A percentile compares a stretch with the other conserved stretches of the same genome.
phyloP scores from a whole-genome alignment of 1,140 invertebrate genomes.

The Matsumurasca onukii region DNA sequence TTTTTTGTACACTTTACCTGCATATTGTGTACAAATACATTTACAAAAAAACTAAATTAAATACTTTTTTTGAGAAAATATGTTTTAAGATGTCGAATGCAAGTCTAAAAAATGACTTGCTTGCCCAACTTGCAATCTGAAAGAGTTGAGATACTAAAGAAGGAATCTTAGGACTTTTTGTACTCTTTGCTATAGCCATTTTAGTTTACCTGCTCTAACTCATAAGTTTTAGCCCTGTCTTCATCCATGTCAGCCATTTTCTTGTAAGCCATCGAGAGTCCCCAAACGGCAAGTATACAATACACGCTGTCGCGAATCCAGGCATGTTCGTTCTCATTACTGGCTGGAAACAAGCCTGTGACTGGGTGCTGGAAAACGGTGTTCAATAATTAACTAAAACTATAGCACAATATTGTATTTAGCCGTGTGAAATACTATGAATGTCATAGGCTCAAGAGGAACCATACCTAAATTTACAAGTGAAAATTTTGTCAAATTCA shows the following conservation, averaged over 20 bases:
- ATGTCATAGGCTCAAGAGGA: background rate
- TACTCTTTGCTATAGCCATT: too few species aligned
- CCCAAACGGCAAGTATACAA: constrained; percentile 96
- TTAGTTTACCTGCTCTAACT: constrained; percentile 85
- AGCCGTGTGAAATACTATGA: constrained; percentile 1
- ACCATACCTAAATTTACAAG: constrained; percentile 7
- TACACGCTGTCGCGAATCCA: constrained; percentile 99
- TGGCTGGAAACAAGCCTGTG: constrained; percentile 89
- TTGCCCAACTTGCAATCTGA: too few species aligned
- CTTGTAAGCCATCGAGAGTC: constrained; percentile 96
- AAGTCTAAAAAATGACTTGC: too few species aligned
- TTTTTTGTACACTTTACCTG: too few species aligned
- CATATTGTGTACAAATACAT: too few species aligned
- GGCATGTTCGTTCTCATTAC: constrained; percentile 85
- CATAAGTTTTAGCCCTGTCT: constrained; percentile 96
- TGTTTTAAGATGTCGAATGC: too few species aligned
- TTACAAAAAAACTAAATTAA: too few species aligned
- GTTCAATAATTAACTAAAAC: background rate
- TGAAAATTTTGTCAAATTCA: too few species aligned
- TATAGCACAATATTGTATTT: background rate
- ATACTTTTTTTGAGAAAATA: too few species aligned
- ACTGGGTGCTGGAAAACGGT: constrained; percentile 76
- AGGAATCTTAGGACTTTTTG: too few species aligned
- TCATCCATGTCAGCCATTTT: constrained; percentile 99
- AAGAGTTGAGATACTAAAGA: too few species aligned